phyloP scores from a whole-genome alignment of 2,797 vertebrate genomes.

The Sebastes hubbsi region DNA sequence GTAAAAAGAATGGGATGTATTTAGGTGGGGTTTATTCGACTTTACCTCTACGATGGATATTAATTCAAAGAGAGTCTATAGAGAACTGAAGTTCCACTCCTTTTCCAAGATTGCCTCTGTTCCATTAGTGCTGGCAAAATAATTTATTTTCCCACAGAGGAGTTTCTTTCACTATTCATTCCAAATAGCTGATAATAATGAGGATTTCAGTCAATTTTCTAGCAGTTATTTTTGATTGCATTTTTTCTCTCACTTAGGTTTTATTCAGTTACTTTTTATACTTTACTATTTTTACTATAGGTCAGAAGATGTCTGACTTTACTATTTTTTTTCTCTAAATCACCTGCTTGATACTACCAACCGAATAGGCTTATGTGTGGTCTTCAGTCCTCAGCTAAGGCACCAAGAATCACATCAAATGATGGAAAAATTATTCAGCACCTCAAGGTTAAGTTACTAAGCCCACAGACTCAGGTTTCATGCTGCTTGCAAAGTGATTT shows the following conservation, averaged over 20 bases:
- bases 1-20: background rate
- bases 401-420: constrained; percentile 49
- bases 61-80: background rate
- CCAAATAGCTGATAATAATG: background rate
- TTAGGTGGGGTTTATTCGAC: background rate
- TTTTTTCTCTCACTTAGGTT: background rate
- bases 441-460: constrained; percentile 74
- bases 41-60: background rate
- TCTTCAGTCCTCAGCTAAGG: constrained; percentile 31
- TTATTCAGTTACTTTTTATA: background rate
- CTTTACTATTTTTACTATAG: background rate
- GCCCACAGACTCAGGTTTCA: constrained; percentile 53
- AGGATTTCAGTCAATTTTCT: background rate
- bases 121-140: background rate
- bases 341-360: constrained; percentile 2
- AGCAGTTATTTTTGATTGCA: background rate
- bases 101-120: background rate
- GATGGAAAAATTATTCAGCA: constrained; percentile 69
- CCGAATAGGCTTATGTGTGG: constrained; percentile 6
- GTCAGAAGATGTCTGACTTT: background rate
- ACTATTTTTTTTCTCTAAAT: background rate
- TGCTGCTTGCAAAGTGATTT: constrained; percentile 65
- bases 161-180: background rate
- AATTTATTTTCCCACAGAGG: background rate
- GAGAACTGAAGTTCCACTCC: background rate